Conservation (phyloP, 2,113 vertebrate species). For the Mastomys natalensis region DNA sequence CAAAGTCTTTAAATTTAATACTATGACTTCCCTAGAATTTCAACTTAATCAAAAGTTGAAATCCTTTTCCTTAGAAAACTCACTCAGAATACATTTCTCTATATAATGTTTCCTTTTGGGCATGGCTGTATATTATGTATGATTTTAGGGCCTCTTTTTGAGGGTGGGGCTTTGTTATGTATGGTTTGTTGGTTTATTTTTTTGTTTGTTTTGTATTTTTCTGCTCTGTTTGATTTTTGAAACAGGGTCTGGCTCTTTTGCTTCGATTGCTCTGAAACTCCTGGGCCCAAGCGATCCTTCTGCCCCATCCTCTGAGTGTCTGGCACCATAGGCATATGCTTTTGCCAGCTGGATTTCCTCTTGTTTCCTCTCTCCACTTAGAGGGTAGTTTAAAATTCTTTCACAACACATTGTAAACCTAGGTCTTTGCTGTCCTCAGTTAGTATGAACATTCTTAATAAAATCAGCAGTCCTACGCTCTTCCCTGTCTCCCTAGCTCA, state of each 20-base stretch:
- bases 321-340: not conserved
- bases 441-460: constrained; percentile 35
- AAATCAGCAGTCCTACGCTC: not conserved
- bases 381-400: constrained; percentile 34
- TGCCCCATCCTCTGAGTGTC: not conserved
- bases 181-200: not conserved
- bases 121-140: not conserved
- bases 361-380: not conserved
- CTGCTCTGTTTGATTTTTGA: not conserved
- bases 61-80: constrained; percentile 13
- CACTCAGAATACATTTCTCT: not conserved
- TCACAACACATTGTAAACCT: constrained; percentile 39
- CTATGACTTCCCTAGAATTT: not conserved
- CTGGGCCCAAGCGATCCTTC: not conserved
- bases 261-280: not conserved
- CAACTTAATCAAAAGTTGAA: constrained; percentile 10
- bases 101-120: not conserved
- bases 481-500: not conserved
- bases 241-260: not conserved
- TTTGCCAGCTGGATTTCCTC: not conserved
- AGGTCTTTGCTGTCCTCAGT: constrained; percentile 32
- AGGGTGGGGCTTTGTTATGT: not conserved
- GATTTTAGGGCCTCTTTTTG: not conserved
- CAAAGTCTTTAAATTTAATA: constrained; percentile 34
- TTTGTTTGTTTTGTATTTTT: not conserved